Conservation (phyloP, 2,113 vertebrate genomes). For the Climacteris rufus region DNA sequence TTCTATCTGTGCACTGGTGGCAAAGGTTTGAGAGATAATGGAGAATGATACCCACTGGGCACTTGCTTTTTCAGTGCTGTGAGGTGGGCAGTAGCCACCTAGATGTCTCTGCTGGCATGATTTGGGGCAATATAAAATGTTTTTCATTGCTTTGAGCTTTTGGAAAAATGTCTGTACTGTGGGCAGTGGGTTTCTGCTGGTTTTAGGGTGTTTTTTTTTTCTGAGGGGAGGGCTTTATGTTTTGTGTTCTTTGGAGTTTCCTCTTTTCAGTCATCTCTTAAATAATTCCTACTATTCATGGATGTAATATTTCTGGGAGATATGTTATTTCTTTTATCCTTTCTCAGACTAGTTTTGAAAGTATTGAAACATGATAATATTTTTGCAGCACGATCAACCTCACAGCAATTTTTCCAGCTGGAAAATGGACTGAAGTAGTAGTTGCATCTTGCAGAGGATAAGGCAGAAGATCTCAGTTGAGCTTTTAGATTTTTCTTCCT, state of each 20-base stretch:
- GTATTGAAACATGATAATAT: not conserved
- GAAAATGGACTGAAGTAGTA: not conserved
- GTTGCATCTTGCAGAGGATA: not conserved
- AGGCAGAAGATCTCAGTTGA: not conserved
- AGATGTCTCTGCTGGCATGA: conserved; percentile 68
- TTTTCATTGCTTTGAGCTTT: conserved; percentile 68
- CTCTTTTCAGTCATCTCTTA: conserved; percentile 69
- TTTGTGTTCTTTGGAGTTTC: conserved; percentile 63
- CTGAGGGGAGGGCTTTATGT: not conserved
- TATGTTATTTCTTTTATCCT: conserved; percentile 35
- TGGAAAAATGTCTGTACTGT: conserved; percentile 56
- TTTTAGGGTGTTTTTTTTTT: not conserved
- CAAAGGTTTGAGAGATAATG: conserved; percentile 80
- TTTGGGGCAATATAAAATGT: conserved; percentile 67
- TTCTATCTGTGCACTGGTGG: conserved; percentile 69
- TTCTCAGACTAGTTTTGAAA: conserved; percentile 2
- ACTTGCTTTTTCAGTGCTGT: conserved; percentile 9
- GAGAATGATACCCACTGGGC: conserved; percentile 67
- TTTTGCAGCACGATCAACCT: not conserved
- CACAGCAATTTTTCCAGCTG: not conserved
- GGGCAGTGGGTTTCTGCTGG: not conserved
- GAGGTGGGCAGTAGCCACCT: conserved; percentile 62
- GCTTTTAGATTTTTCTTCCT: conserved; percentile 26
- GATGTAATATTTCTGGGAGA: conserved; percentile 62
- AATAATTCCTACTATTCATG: conserved; percentile 69